Evolutionary conservation across 2,888 invertebrate species (phyloP).

Genomic region (Melangyna quadrimaculata): DNA sequence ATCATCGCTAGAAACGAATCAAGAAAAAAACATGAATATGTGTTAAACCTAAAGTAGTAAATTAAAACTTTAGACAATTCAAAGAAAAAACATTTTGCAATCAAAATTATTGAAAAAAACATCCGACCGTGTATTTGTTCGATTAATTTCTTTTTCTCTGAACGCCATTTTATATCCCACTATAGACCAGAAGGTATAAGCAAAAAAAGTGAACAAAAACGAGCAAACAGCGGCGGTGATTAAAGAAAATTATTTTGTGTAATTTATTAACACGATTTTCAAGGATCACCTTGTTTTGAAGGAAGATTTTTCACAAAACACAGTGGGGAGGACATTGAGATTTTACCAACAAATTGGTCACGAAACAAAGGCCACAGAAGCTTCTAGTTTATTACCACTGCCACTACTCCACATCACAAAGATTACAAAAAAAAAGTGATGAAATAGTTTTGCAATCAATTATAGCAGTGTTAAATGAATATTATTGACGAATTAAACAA

Average conservation of each 20-base stretch:
- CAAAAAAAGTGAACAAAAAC: slow-evolving; percentile 5
- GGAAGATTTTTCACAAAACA: slow-evolving; percentile 6
- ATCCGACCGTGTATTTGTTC: slow-evolving; percentile 49
- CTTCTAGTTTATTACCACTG: slow-evolving; percentile 41
- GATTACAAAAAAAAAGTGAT: neutral
- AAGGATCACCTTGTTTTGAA: slow-evolving; percentile 33
- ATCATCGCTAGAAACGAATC: slow-evolving; percentile 86
- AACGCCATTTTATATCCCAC: slow-evolving; percentile 66
- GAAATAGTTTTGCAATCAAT: neutral
- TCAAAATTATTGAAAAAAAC: slow-evolving; percentile 9
- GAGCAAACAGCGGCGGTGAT: slow-evolving; percentile 35
- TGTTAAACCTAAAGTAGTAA: neutral
- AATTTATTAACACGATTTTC: slow-evolving; percentile 17
- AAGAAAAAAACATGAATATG: slow-evolving; percentile 20
- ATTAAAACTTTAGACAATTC: neutral
- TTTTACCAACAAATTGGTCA: slow-evolving; percentile 34
- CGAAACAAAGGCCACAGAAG: slow-evolving; percentile 54
- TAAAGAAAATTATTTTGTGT: slow-evolving; percentile 19
- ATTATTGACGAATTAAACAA: neutral
- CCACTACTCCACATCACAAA: slow-evolving; percentile 15
- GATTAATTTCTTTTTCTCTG: slow-evolving; percentile 45
- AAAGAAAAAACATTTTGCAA: neutral
- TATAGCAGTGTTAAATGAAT: neutral
- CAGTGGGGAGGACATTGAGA: slow-evolving; percentile 20
- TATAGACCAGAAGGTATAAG: slow-evolving; percentile 32